Evolutionary conservation across 2,797 vertebrate genomes (phyloP), one percentile per base, ranked within the genome.

Genomic region (Bucorvus abyssinicus): DNA sequence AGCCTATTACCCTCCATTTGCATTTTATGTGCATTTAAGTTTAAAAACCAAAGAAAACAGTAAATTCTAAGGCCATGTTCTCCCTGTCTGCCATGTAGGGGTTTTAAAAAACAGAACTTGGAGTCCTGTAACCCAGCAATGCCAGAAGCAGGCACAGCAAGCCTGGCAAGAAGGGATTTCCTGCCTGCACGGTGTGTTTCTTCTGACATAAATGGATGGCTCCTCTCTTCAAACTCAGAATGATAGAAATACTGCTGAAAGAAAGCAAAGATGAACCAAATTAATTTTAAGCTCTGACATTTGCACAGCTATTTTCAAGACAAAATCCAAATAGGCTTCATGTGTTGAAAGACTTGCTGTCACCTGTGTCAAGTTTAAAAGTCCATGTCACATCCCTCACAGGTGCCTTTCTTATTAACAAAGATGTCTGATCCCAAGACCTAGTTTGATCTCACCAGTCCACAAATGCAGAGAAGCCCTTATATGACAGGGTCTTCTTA

Each of bases 401-500:
- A 73, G 16, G 27, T 32, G 34, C 19, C 26, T 60, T 77, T 87
- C 50, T 83, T 74, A 42, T 82, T 93, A 69, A 84, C n/a, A 77
- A 87, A 90, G 71, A 65, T 53, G 14, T 29, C 26, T 34, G 29
- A 85, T 49, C 57, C 52, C 53, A 69, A 92, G 76, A 64, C 32
- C 34, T n/a, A 73, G 36, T 34, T 92, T 90, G 64, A 67, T 94
- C 65, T 78, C 6, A 2, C 53, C 42, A 79, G 50, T 21, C 56
- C 80, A 85, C 75, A 94, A 87, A 92, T 69, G 91, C 68, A 73
- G 59, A 65, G 40, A 65, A 89, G 11, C 60, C 69, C 68, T 86
- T 93, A 71, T 67, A 79, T 92, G 70, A 94, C 29, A 81, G 44
- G 76, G 88, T 95, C 44, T 91, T 95, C 93, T 93, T 78, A 83